Base-by-base conservation (phyloP, 2,113 vertebrate species). In the Zootoca vivipara region DNA sequence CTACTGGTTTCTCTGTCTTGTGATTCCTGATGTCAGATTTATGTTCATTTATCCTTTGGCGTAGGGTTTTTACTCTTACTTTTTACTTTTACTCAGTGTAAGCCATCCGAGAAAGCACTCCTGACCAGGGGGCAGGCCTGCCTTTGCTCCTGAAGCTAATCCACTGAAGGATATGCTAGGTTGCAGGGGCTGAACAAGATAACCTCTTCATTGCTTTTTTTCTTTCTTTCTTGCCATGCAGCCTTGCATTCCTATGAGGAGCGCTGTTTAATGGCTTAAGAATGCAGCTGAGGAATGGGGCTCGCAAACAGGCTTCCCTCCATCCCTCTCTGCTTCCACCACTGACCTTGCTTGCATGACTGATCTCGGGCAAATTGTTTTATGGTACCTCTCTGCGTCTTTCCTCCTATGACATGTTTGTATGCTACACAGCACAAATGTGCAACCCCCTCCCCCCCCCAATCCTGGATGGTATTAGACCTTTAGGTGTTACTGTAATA, bases 361-460 rank as follows among this genome's bases (percentile, higher is more conserved):
- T 80, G 85, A 80, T 87, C 64, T 78, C 65, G 1, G 35, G 80
- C 22, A 67, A 85, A 35, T 86, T n/a, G 13, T 83, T 24, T 35
- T 85, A 1, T n/a, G 62, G 75, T 40, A 7, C 30, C 89, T 42
- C 69, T 88, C 56, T 20, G 30, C 10, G 6, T 58, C 22, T 88
- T 70, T 80, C n/a, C 91, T 24, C 77, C n/a, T 46, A 26, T 64
- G 38, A 80, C 75, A 73, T 81, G 88, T 80, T 81, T 90, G 3
- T 1, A 1, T 16, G 87, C 86, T 46, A 30, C 15, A 13, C 75
- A 18, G 2, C 74, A 65, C 20, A 40, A 40, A 22, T 78, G 33
- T 82, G 81, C 85, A 33, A 46, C 46, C 46, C 46, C 8, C 42
- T 8, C 46, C 46, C 46, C 9, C 30, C 82, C 40, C 86, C 12